Percentiles rank a stretch among this genome's conserved stretches.
phyloP scores from a whole-genome alignment of 2,113 vertebrate species.

The Cheilinus undulatus region DNA sequence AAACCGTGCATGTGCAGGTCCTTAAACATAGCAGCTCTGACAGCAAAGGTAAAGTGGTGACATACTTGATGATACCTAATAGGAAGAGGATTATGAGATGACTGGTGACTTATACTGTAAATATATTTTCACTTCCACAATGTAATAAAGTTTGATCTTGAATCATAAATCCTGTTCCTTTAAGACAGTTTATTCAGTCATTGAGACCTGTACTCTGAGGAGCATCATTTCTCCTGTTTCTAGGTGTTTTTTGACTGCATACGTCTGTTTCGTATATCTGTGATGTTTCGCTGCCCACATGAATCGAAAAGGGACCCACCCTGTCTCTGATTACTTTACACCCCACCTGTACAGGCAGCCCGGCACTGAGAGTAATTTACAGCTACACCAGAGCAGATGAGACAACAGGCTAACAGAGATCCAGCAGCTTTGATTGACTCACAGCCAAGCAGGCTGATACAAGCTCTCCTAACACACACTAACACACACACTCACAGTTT shows the following conservation, averaged over 20 bases:
- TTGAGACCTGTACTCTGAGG: too few species aligned
- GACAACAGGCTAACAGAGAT: conserved; percentile 59
- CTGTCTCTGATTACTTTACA: conserved; percentile 77
- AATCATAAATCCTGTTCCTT: too few species aligned
- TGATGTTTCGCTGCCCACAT: conserved; percentile 22
- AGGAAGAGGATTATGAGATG: too few species aligned
- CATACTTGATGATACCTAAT: too few species aligned
- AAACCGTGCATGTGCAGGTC: too few species aligned
- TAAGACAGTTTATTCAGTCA: too few species aligned
- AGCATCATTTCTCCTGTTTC: neutral
- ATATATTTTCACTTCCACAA: too few species aligned
- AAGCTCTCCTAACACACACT: conserved; percentile 29
- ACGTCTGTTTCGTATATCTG: conserved; percentile 4
- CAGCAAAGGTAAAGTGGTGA: too few species aligned
- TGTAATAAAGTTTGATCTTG: too few species aligned
- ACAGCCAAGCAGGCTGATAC: conserved; percentile 56
- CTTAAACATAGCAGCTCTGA: too few species aligned
- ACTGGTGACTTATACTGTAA: too few species aligned
- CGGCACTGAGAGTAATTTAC: conserved; percentile 78
- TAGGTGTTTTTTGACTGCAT: conserved; percentile 1
- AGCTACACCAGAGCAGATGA: conserved; percentile 80
- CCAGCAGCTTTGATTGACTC: conserved; percentile 53
- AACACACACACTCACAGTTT: conserved; percentile 22
- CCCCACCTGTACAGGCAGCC: conserved; percentile 58
- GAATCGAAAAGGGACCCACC: conserved; percentile 64